Base-by-base conservation (phyloP, 2,888 invertebrate genomes). In the Fragum whitleyi region DNA sequence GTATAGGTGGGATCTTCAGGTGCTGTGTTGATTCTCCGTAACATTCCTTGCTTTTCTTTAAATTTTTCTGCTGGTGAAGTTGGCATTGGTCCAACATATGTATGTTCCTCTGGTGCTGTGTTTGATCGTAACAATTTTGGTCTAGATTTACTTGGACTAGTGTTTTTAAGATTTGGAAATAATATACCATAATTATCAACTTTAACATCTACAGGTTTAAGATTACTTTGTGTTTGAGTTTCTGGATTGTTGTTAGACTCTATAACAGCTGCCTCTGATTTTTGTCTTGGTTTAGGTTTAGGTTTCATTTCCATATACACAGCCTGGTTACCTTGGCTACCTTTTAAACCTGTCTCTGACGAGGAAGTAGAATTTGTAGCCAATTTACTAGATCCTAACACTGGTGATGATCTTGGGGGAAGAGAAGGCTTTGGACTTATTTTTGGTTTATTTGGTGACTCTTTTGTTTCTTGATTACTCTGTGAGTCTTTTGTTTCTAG, bases 111-210 rank as follows among this genome's bases (percentile, higher is more conserved):
- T 11, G 81, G 81, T 2, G 81, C 77, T 47, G 83, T 83, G 28
- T 83, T 77, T n/a, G 77, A 62, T 62, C 83, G 57, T 36, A 62
- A 74, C 0, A 80, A 69, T 42, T 77, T 74, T 57, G 80, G 75
- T 69, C 65, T 47, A 28, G 69, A n/a, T 59, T 62, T 81, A 2
- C 23, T 21, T 9, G 69, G 68, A 23, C n/a, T 55, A 42, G 36
- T 71, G 53, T 79, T 81, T 32, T 74, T 81, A 7, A 82, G 77
- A 23, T 85, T 81, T 59, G 81, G 85, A 39, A 82, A 85, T 3
- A 85, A 74, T 36, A 82, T 82, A 14, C 67, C 85, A 74, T 85
- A 85, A 32, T 73, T 68, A 53, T 85, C 85, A 28, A 75, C 61
- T 62, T 68, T 72, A 39, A 29, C 51, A 19, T 77, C 67, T 26